These are phyloP conservation scores for Crenichthys baileyi DNA, from an alignment of 2,797 vertebrate genomes.

Conservation along the genomic window DNA sequence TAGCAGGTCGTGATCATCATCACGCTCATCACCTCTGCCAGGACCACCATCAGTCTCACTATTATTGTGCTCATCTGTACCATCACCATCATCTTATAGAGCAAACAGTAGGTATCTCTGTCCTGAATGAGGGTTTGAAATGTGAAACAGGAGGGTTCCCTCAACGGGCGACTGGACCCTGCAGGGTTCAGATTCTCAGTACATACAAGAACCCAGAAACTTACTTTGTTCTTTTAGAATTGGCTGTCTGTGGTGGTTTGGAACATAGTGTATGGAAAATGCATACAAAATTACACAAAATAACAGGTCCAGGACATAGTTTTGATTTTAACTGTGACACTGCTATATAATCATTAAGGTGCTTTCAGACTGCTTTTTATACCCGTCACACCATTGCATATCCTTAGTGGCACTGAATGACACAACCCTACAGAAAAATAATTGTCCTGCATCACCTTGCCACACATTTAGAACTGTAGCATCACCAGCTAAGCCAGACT, in stretches of 20 bases:
- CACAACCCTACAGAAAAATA: background rate
- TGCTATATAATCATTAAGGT: background rate
- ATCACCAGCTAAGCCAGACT: background rate
- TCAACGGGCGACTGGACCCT: constrained; percentile 19
- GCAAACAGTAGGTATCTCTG: constrained; percentile 31
- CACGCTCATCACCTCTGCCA: constrained; percentile 48
- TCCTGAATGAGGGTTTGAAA: constrained; percentile 46
- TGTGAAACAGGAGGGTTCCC: constrained; percentile 43
- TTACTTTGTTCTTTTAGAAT: constrained; percentile 17
- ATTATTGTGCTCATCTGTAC: constrained; percentile 59
- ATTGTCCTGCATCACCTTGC: background rate
- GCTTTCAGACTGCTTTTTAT: background rate
- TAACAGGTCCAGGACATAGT: background rate
- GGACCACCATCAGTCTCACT: constrained; percentile 41
- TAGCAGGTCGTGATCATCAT: constrained; percentile 54
- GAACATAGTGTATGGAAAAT: constrained; percentile 13
- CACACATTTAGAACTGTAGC: background rate
- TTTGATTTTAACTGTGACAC: background rate
- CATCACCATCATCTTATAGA: constrained; percentile 50
- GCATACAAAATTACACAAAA: background rate
- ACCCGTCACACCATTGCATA: background rate
- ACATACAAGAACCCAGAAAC: constrained; percentile 23
- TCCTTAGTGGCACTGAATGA: background rate
- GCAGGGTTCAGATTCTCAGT: constrained; percentile 23
- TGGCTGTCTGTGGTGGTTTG: constrained; percentile 3